Base-by-base conservation (phyloP, 2,888 invertebrate species). In the Ecliptopera silaceata region DNA sequence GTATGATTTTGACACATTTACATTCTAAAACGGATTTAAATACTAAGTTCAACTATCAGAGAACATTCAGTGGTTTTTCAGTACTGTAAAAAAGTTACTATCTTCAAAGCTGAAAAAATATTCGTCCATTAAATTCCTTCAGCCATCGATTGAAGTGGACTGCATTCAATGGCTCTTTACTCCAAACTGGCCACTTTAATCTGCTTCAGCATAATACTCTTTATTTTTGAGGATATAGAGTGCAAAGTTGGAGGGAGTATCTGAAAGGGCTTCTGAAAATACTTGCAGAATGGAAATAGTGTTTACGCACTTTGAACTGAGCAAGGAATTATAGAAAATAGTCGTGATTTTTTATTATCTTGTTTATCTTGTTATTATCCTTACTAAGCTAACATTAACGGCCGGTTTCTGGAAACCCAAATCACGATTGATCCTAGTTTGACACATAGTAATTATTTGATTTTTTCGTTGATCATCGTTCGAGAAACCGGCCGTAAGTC, bases 151-250 rank as follows among this genome's bases (percentile, higher is more conserved):
- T 49, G 22, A 36, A 58, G 58, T 58, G 29, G 53, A 52, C 52
- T 58, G 58, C 53, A 58, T 45, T 58, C 49, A 38, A 58, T 36
- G 22, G 41, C 53, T 18, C 58, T 58, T 44, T 11, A 41, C 18
- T 42, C 11, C 34, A 48, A 47, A 48, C 52, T 32, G 44, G 31
- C 41, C 49, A 42, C 29, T 41, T 49, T 17, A 17, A 48, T 22
- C 44, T 2, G 46, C 17, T 56, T 36, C 34, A 46, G 12, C 3
- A 53, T 17, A 46, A 45, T 26, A 41, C 34, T 31, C 50, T 36
- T 46, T 56, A 51, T 56, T 50, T 18, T 38, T 4, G 13, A 6
- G 2, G 4, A 0, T 1, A 6, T 34, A 56, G 29, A 56, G 50
- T 42, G 15, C 29, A 46, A 29, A 39, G 20, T 32, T 17, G 43